Evolutionary conservation across 2,888 invertebrate species (phyloP), one percentile per base, ranked within the genome.

Genomic region (Gymnoscelis rufifasciata): DNA sequence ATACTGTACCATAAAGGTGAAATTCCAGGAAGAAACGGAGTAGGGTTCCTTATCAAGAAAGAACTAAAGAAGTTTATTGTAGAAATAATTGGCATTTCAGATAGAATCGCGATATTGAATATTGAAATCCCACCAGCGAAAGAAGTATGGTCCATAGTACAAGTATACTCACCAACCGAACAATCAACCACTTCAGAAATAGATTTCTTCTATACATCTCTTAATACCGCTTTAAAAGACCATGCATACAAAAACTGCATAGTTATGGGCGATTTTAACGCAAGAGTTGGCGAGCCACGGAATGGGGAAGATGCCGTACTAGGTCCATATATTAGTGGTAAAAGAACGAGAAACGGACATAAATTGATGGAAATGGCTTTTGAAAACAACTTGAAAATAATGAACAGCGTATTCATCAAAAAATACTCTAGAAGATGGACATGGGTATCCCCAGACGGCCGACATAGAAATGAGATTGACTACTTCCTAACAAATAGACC

Each of bases 281-380:
- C 13, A 6, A 19, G 23, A 19, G 23, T 35, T 35, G 23, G 35
- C 10, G 11, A n/a, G 7, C 8, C 8, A 33, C 14, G 15, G 3
- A 2, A 7, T 15, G 15, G 33, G 15, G 33, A 33, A 14, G 11
- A 33, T 10, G 15, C 10, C 6, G 11, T 28, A n/a, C 10, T 28
- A 7, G 7, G 7, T 12, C 11, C 7, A 0, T 30, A 30, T 8
- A 7, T 8, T 7, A 13, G 3, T 13, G 12, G 8, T 1, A 13
- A 11, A 10, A n/a, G 54, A 36, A 10, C 33, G 23, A 55, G 48
- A 43, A 62, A 59, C 31, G 57, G 59, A 35, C 42, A 56, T 46
- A 45, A 38, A 23, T n/a, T 53, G 36, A 33, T 56, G 12, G 38
- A 29, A 10, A 7, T 29, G 2, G 29, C 29, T 12, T 11, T 11